Conservation (phyloP, 2,113 vertebrate genomes). For the Columba janthina region DNA sequence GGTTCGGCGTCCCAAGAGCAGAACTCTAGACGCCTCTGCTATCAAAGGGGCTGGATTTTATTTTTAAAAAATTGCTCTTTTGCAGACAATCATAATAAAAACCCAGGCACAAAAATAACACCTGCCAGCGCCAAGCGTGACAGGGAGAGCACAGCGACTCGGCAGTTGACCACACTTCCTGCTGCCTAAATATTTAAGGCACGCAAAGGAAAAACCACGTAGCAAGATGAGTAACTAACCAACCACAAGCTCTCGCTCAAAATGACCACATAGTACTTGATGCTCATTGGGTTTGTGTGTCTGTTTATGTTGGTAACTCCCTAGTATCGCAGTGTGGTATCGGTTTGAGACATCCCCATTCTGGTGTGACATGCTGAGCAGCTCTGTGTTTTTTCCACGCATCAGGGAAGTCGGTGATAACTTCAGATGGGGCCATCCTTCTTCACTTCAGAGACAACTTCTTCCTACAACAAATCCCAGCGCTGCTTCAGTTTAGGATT, state of each 20-base stretch:
- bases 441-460: not conserved
- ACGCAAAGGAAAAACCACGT: not conserved
- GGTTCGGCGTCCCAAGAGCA: not conserved
- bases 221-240: conserved; percentile 21
- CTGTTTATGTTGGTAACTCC: not conserved
- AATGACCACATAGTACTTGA: not conserved
- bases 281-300: not conserved
- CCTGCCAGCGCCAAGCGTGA: not conserved
- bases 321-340: not conserved
- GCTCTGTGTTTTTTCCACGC: not conserved
- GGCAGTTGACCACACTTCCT: conserved; percentile 49
- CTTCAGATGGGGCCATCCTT: not conserved
- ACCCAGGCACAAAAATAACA: not conserved
- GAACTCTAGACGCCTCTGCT: not conserved
- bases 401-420: not conserved
- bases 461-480: not conserved
- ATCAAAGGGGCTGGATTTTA: not conserved
- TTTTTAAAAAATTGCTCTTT: not conserved
- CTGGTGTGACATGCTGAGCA: not conserved
- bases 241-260: conserved; percentile 35
- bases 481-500: not conserved
- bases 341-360: not conserved
- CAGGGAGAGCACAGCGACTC: not conserved
- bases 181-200: conserved; percentile 16
- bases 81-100: not conserved